Conservation (phyloP, 37 sponge, comb jelly and placozoan species). For the Agelas oroides region DNA sequence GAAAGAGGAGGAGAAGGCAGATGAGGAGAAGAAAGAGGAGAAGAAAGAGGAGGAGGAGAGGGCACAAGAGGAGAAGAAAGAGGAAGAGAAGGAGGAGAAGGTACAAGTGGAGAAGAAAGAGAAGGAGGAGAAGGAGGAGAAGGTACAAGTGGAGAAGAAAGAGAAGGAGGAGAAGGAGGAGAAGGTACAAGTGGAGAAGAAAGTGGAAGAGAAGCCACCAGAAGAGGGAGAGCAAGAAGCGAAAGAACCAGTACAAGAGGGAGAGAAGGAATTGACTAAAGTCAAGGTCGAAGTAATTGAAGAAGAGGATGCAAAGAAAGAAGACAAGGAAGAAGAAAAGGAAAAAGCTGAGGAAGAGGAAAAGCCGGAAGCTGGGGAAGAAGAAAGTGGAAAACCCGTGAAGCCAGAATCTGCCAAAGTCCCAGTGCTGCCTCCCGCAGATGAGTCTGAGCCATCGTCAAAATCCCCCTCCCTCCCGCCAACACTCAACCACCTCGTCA, state of each 20-base stretch:
- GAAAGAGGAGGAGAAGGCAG: not conserved
- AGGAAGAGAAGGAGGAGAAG: not conserved
- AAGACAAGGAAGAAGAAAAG: too few relatives aligned
- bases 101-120: too few relatives aligned
- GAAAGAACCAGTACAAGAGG: not conserved
- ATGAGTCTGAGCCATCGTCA: not conserved
- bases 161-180: too few relatives aligned
- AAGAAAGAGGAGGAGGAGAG: not conserved
- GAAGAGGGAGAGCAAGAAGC: not conserved
- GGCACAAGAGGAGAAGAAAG: too few relatives aligned
- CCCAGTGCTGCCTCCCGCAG: not conserved
- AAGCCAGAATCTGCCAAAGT: not conserved
- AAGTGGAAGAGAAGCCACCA: too few relatives aligned
- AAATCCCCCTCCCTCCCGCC: conserved; percentile 55
- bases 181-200: too few relatives aligned
- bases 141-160: too few relatives aligned
- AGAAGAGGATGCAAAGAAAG: too few relatives aligned
- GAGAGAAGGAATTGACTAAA: too few relatives aligned
- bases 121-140: not conserved
- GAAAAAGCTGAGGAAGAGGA: not conserved
- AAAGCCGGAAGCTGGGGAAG: not conserved
- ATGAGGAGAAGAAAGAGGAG: not conserved
- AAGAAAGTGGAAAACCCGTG: not conserved
- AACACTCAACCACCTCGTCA: conserved; percentile 79
- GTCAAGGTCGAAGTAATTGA: too few relatives aligned